Evolutionary conservation across 2,113 vertebrate genomes (phyloP).

Genomic region (Tylochromis polylepis): DNA sequence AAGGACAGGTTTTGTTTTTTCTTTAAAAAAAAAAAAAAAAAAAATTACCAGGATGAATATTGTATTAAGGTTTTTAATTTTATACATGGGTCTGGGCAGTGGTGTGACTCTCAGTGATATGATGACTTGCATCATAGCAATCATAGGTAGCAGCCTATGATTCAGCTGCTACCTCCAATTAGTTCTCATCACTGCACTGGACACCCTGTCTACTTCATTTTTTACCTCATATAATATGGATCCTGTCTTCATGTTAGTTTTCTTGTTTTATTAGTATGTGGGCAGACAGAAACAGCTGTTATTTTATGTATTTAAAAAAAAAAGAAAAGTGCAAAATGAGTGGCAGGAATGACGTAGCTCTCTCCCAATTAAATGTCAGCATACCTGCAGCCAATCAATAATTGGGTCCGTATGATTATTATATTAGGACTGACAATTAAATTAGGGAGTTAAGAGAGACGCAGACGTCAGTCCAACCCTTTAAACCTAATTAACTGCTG

Average conservation of each 20-base stretch:
- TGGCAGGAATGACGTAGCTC: neutral
- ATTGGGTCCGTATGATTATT: constrained; percentile 46
- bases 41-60: neutral
- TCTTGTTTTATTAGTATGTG: neutral
- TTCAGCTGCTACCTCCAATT: constrained; percentile 54
- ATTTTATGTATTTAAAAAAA: neutral
- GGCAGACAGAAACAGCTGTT: constrained; percentile 9
- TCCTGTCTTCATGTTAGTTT: constrained; percentile 2
- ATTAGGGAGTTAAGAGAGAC: constrained; percentile 54
- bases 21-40: too few relatives aligned
- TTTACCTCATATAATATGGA: constrained; percentile 20
- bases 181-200: constrained; percentile 38
- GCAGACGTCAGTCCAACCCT: constrained; percentile 34
- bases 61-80: neutral
- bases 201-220: neutral
- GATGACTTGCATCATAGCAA: constrained; percentile 28
- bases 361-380: neutral
- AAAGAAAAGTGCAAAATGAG: neutral
- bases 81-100: neutral
- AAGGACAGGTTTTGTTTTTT: too few relatives aligned
- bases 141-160: constrained; percentile 33
- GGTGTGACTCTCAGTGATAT: constrained; percentile 1
- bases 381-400: constrained; percentile 49
- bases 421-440: constrained; percentile 58
- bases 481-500: constrained; percentile 63